Evolutionary conservation across 2,888 invertebrate genomes (phyloP), one percentile per base, ranked within the genome.

Genomic region (Malacosoma neustria): DNA sequence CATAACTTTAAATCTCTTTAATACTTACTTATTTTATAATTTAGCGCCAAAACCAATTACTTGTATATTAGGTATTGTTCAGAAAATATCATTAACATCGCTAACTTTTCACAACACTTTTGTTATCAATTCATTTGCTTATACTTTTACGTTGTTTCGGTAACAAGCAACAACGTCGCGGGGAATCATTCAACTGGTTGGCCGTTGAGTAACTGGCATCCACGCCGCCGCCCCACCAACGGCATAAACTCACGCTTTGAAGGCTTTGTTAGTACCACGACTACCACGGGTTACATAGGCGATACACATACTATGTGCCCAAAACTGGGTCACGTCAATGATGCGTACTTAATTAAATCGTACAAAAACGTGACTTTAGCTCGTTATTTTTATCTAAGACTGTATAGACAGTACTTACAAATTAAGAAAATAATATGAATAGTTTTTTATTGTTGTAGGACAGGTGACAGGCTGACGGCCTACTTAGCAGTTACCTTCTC

Each of bases 61-160:
- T 32, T 34, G 29, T n/a, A n/a, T n/a, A n/a, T 11, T 40, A 42
- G 33, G 31, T 34, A 35, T 38, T 32, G 22, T 42, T 44, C 39
- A 43, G 41, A 32, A 46, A 48, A 51, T 73, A 72, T 77, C 77
- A 82, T 72, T 61, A 65, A 54, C 70, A 75, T 73, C 80, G 73
- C 51, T 70, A 63, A 63, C 62, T 62, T 55, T 37, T 54, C 52
- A 56, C 62, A 57, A 54, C 59, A 59, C 61, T 22, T 22, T 47
- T 46, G 45, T 54, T 55, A 61, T 57, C 45, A 40, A 52, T 61
- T 67, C 64, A 70, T 72, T 68, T 61, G 63, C 46, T 40, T 46
- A 36, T 40, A 30, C 51, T 55, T 43, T 52, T 49, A 49, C 31
- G 13, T 22, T 22, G 32, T 38, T 42, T 51, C 49, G 54, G 51